Evolutionary conservation across 2,113 vertebrate species (phyloP), one percentile per base, ranked within the genome.

Genomic region (Platichthys flesus): DNA sequence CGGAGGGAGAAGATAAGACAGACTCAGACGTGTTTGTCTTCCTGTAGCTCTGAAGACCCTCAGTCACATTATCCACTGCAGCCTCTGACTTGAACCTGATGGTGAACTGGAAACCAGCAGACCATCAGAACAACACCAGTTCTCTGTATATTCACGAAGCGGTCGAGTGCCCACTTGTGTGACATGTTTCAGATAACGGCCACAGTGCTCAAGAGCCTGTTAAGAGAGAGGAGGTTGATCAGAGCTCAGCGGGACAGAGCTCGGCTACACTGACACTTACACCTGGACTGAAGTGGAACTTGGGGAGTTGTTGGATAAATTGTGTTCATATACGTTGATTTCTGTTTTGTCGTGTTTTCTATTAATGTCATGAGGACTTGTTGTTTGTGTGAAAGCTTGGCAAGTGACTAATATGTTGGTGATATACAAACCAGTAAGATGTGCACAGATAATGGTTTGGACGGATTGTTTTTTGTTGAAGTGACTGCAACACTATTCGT

Each of bases 11-110:
- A 14, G 21, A 24, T 9, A 6, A n/a, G 28, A 57, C 13, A 23
- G 40, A 82, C 40, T 72, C 59, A 67, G 49, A 55, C 21, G 18
- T 12, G 18, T 23, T 9, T 63, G 14, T 61, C 24, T 51, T 26
- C 24, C 45, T 13, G 6, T 26, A 12, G 7, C 10, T 26, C 10
- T 13, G 37, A 26, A 31, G 14, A 57, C 9, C 15, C 3, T 20
- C 9, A 20, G 10, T 40, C 31, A 37, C 31, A 42, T 42, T 12
- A 10, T 0, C 9, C 9, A 14, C 31, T 40, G 66, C 14, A 54
- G 47, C 64, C 47, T 26, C 15, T 18, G 4, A 31, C 2, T 5
- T 58, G 15, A 59, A 20, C 26, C 16, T 7, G 3, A 37, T 9
- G 16, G 5, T 58, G 12, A 35, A 28, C 28, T 37, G 35, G 18